phyloP scores from a whole-genome alignment of 1,140 invertebrate species.

The Atta texana region DNA sequence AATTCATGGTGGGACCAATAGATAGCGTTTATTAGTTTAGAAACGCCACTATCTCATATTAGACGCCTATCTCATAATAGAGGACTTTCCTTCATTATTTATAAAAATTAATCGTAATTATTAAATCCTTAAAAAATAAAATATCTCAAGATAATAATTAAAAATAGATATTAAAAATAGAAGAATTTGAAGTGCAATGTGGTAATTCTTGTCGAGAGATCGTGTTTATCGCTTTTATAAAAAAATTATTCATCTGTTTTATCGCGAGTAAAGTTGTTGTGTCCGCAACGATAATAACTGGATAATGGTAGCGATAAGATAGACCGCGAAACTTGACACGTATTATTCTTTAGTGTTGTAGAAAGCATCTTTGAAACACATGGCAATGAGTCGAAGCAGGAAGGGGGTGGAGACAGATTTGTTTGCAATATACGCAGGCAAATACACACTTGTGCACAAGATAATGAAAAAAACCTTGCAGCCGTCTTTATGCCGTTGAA shows the following conservation, averaged over 20 bases:
- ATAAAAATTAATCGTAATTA: slow-evolving; percentile 11
- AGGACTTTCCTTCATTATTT: neutral
- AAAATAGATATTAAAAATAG: neutral
- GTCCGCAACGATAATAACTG: slow-evolving; percentile 1
- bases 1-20: too few relatives aligned
- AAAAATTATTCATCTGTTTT: neutral
- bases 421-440: neutral
- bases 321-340: slow-evolving; percentile 37
- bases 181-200: neutral
- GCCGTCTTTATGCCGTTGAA: neutral
- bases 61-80: too few relatives aligned
- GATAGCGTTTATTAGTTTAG: too few relatives aligned
- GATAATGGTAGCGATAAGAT: slow-evolving; percentile 68
- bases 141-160: neutral
- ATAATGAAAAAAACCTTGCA: slow-evolving; percentile 55
- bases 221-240: neutral
- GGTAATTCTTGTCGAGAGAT: neutral
- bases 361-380: slow-evolving; percentile 65
- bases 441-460: neutral
- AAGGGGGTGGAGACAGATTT: slow-evolving; percentile 65
- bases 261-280: neutral
- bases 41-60: too few relatives aligned
- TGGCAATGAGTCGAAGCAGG: slow-evolving; percentile 63
- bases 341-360: slow-evolving; percentile 31
- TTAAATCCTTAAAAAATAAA: neutral